Evolutionary conservation across 2,113 vertebrate genomes (phyloP).

Genomic region (Herpetotheres cachinnans): DNA sequence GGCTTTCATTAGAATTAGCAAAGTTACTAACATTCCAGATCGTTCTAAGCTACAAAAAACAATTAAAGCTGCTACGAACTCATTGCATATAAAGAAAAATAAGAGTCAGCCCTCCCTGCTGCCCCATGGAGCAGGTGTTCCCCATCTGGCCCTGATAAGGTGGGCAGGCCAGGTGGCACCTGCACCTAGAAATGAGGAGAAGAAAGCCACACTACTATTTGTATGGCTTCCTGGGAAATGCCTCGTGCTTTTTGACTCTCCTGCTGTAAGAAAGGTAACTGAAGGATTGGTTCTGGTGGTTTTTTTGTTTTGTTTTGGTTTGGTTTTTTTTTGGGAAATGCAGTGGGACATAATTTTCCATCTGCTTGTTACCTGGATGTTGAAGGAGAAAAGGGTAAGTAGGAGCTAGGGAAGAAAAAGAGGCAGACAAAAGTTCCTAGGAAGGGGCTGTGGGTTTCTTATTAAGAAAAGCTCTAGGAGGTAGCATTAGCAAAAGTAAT

Average conservation of each 20-base stretch:
- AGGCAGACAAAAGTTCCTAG: neutral
- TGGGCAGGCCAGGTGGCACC: neutral
- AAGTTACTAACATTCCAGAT: neutral
- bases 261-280: rapidly evolving
- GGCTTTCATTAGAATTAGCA: neutral
- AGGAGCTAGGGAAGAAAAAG: neutral
- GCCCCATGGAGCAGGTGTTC: neutral
- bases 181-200: neutral
- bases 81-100: neutral
- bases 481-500: neutral
- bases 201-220: rapidly evolving
- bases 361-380: rapidly evolving
- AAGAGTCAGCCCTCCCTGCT: neutral
- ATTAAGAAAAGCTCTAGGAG: neutral
- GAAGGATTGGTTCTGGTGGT: rapidly evolving
- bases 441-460: neutral
- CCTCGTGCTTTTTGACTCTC: rapidly evolving
- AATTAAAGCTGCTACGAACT: neutral
- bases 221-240: rapidly evolving
- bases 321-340: neutral
- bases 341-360: rapidly evolving
- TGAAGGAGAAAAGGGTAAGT: neutral
- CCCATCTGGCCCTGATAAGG: neutral
- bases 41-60: neutral
- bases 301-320: neutral